Evolutionary conservation across 1,140 invertebrate species (phyloP), one percentile per base, ranked within the genome.

Genomic region (Pantala flavescens): DNA sequence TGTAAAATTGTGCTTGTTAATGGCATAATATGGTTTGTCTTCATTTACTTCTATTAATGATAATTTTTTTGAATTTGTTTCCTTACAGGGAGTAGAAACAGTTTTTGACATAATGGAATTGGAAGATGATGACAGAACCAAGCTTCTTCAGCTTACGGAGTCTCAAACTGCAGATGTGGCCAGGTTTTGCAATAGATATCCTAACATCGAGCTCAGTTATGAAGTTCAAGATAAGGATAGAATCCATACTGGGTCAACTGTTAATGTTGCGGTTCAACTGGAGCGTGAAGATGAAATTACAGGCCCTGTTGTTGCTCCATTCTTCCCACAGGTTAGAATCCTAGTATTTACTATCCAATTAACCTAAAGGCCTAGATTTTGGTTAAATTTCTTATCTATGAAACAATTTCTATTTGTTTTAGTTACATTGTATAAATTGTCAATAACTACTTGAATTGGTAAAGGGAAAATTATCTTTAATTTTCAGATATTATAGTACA

Each of bases 91-190:
- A 77, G 92, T 99, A 9, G 95, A 99, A 82, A 97, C 95, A 0
- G 95, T 99, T 10, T 99, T 99, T 83, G 97, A 99, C 80, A 91
- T 99, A 71, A 98, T 99, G 92, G 97, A 99, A 81, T 84, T 99
- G 76, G 98, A 99, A 79, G 97, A 99, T 82, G 91, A 94, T 12
- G 96, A 96, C 24, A 86, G 98, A 42, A 91, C 90, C 74, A 89
- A 91, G 75, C 83, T 99, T 12, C 83, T 99, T 55, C 90, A 95
- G 79, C 83, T 99, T 76, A 89, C 86, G 0, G 91, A 97, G 71
- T 78, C 85, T 0, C 92, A 99, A 84, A 97, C 99, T 91, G 92
- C 93, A 0, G 97, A 99, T 83, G 97, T 99, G 0, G 98, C 97
- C 0, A 87, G 93, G 71, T 99, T 99, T 85, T 99, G 97, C 81